These are phyloP conservation scores for Serripes groenlandicus DNA, from an alignment of 2,888 invertebrate species.

Conservation along the genomic window DNA sequence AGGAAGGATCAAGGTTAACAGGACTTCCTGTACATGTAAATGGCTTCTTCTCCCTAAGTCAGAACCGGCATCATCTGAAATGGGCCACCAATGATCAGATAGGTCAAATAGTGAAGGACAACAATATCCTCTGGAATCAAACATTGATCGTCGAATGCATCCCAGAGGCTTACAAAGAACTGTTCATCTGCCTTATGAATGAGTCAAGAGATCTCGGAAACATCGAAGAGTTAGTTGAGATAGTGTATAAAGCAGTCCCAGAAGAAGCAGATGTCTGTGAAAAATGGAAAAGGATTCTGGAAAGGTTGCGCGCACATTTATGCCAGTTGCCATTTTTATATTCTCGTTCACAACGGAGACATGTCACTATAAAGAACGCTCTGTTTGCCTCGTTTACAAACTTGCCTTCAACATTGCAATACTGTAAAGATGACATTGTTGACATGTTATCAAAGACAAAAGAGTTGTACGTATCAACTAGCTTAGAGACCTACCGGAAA, in stretches of 20 bases:
- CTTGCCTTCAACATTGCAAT: neutral
- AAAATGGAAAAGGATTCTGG: constrained; percentile 39
- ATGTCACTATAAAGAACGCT: constrained; percentile 1
- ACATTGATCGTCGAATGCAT: constrained; percentile 77
- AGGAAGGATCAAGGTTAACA: constrained; percentile 76
- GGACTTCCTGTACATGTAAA: constrained; percentile 85
- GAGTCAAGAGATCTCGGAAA: constrained; percentile 23
- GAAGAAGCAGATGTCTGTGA: constrained; percentile 30
- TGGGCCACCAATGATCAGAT: constrained; percentile 79
- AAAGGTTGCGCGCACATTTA: neutral
- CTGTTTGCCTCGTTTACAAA: constrained; percentile 4
- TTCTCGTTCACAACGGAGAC: neutral
- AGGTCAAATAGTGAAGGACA: constrained; percentile 68
- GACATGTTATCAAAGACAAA: neutral
- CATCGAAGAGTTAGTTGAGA: constrained; percentile 19
- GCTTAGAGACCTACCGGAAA: neutral
- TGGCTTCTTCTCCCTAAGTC: constrained; percentile 82
- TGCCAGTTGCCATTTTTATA: neutral
- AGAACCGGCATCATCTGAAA: constrained; percentile 82
- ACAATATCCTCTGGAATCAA: constrained; percentile 80
- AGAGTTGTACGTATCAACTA: neutral
- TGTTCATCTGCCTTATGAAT: constrained; percentile 44
- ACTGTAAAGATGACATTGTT: neutral
- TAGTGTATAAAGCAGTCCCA: constrained; percentile 57
- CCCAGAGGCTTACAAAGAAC: constrained; percentile 71